These are phyloP conservation scores for Isurus oxyrinchus DNA, from an alignment of 2,113 vertebrate species.

Conservation along the genomic window DNA sequence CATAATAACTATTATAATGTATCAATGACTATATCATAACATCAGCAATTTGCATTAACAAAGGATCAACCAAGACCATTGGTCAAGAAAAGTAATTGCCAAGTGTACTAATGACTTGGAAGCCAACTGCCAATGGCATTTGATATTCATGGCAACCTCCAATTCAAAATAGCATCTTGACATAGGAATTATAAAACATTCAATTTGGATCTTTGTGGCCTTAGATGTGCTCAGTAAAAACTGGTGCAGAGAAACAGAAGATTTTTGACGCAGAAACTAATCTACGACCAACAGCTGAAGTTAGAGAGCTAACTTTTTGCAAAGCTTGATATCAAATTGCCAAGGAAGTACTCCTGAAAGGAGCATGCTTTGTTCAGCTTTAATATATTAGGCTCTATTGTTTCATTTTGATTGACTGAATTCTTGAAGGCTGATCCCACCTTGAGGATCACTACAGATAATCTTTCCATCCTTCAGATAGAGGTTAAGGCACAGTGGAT, in stretches of 20 bases:
- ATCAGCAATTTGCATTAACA: background rate
- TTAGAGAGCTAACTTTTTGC: background rate
- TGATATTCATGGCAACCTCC: background rate
- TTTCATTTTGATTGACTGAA: background rate
- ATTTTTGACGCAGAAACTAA: background rate
- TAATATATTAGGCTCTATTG: too few species aligned
- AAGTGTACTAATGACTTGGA: background rate
- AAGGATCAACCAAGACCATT: background rate
- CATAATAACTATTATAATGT: background rate
- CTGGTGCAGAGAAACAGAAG: background rate
- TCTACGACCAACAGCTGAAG: background rate
- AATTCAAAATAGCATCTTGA: background rate
- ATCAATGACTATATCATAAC: background rate
- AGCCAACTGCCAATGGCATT: background rate
- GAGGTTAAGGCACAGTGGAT: background rate
- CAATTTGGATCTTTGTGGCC: background rate
- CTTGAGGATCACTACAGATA: background rate
- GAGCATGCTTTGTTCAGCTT: background rate
- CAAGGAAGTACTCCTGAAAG: background rate
- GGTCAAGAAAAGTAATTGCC: background rate
- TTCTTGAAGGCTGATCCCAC: background rate
- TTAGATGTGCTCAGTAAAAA: background rate
- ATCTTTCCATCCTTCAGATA: background rate
- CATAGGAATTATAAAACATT: background rate
- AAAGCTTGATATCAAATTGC: background rate